A percentile compares a stretch with the other conserved stretches of the same genome.
Conservation (phyloP, 2,888 invertebrate genomes). For the Cyaniris semiargus region DNA sequence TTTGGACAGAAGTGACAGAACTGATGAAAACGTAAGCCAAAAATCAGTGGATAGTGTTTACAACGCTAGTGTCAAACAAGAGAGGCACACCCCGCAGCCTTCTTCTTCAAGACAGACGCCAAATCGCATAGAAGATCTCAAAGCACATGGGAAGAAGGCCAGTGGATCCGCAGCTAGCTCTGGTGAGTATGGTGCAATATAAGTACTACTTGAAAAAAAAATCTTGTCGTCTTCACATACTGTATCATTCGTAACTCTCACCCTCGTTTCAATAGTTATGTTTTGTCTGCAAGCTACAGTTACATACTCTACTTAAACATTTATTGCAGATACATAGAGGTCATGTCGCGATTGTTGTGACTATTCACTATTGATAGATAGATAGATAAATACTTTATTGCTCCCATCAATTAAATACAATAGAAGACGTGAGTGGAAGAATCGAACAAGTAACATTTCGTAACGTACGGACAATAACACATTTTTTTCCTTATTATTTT, state of each 20-base stretch:
- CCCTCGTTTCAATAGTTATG: neutral
- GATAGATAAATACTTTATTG: too few species aligned
- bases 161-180: constrained; percentile 83
- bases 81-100: constrained; percentile 67
- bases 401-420: too few species aligned
- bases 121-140: constrained; percentile 73
- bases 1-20: constrained; percentile 49
- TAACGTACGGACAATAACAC: too few species aligned
- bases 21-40: constrained; percentile 71
- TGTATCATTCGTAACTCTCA: neutral
- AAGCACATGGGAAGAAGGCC: constrained; percentile 70
- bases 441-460: too few species aligned
- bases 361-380: too few species aligned
- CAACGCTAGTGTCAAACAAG: constrained; percentile 74
- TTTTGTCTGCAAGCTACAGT: neutral
- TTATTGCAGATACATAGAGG: too few species aligned
- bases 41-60: constrained; percentile 81
- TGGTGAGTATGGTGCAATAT: constrained; percentile 51
- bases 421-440: too few species aligned
- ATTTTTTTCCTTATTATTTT: too few species aligned
- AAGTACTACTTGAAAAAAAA: neutral
- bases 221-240: neutral
- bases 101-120: constrained; percentile 75
- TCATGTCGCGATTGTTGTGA: too few species aligned
- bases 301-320: neutral